These are phyloP conservation scores for Anneissia japonica DNA, from an alignment of 35 echinoderm and acorn worm genomes.

Conservation along the genomic window DNA sequence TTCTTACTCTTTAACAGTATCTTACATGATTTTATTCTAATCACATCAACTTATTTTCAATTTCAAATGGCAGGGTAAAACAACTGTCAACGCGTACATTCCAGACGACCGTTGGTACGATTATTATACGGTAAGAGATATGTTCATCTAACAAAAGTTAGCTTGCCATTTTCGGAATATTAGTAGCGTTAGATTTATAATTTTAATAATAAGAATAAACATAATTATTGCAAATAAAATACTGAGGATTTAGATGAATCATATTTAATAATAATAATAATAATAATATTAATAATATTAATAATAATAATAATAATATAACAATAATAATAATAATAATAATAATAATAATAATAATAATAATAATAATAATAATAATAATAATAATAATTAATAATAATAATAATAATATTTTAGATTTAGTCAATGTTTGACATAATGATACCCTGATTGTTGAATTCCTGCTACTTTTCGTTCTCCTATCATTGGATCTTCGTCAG, in stretches of 20 bases:
- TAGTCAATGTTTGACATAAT: too few species aligned
- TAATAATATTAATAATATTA: background rate
- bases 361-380: too few species aligned
- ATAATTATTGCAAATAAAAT: background rate
- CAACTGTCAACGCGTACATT: conserved; percentile 56
- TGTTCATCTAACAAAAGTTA: background rate
- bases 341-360: too few species aligned
- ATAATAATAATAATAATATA: background rate
- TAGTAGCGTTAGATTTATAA: background rate
- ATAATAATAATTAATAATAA: too few species aligned
- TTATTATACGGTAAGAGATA: conserved; percentile 51
- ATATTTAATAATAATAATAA: background rate
- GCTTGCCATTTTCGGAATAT: background rate
- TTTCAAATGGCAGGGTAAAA: conserved; percentile 47
- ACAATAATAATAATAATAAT: background rate
- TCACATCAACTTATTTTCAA: too few species aligned
- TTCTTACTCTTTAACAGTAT: too few species aligned
- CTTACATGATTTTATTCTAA: too few species aligned
- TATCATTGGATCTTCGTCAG: too few species aligned
- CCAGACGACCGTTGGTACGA: conserved; percentile 74
- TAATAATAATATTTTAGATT: too few species aligned
- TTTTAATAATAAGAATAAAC: background rate
- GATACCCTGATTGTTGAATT: too few species aligned
- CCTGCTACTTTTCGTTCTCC: too few species aligned
- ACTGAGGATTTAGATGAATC: background rate